These are phyloP conservation scores for Podilymbus podiceps DNA, from an alignment of 2,113 vertebrate species.

Conservation along the genomic window DNA sequence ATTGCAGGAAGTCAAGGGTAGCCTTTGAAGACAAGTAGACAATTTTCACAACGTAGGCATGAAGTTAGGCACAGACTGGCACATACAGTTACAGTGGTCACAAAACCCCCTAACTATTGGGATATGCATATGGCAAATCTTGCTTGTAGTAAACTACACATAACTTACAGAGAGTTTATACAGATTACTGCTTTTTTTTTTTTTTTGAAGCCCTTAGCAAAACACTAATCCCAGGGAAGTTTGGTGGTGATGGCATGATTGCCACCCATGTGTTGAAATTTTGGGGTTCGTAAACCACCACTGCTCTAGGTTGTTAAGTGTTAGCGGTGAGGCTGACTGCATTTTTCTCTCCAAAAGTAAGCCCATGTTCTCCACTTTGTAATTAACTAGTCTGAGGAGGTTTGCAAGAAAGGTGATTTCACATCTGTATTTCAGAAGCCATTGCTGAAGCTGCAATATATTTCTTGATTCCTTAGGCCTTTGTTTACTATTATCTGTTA, in stretches of 20 bases:
- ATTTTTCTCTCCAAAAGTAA: background rate
- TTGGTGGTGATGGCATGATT: background rate
- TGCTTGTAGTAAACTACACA: background rate
- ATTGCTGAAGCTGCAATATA: background rate
- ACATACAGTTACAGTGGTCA: background rate
- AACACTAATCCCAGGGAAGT: background rate
- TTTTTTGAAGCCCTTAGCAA: background rate
- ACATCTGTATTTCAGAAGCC: background rate
- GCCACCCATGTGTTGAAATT: background rate
- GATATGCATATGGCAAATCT: background rate
- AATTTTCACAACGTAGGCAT: background rate
- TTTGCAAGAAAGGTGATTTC: background rate
- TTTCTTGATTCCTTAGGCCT: background rate
- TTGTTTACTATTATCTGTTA: background rate
- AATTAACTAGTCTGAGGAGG: background rate
- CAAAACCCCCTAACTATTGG: background rate
- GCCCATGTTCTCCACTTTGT: background rate
- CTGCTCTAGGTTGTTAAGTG: background rate
- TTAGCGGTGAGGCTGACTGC: background rate
- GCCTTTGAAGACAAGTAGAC: background rate
- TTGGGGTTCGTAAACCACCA: background rate
- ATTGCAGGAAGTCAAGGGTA: background rate
- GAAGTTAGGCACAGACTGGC: background rate
- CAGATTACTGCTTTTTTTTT: background rate
- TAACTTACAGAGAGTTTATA: too few species aligned